Conservation (phyloP, 2,797 vertebrate genomes). For the Crenuchus spilurus region DNA sequence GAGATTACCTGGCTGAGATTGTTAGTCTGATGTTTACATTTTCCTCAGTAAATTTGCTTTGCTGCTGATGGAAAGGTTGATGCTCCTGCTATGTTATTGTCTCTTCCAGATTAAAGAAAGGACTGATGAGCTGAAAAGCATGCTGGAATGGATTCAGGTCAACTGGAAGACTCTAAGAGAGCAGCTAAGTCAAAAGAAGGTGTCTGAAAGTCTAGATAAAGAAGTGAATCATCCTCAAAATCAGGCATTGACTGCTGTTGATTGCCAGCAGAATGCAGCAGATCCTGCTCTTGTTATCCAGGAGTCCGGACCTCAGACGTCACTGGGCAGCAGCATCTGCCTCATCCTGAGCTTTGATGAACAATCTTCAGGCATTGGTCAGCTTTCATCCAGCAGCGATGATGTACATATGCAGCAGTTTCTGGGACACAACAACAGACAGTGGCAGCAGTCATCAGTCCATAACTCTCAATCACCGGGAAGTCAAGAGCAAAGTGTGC, state of each 20-base stretch:
- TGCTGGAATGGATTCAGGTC: constrained; percentile 79
- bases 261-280: background rate
- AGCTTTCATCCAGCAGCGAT: constrained; percentile 24
- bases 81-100: constrained; percentile 8
- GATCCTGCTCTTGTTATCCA: constrained; percentile 17
- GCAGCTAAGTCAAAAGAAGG: constrained; percentile 56
- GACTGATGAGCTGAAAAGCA: constrained; percentile 77
- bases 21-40: constrained; percentile 60
- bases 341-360: constrained; percentile 75
- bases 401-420: background rate
- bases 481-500: background rate
- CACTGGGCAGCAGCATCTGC: constrained; percentile 69
- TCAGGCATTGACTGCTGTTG: background rate
- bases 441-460: background rate
- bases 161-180: constrained; percentile 72
- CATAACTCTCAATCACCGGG: background rate
- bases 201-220: background rate
- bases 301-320: constrained; percentile 22
- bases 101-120: constrained; percentile 75
- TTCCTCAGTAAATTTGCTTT: constrained; percentile 7
- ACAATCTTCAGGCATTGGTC: constrained; percentile 59
- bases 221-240: constrained; percentile 13
- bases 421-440: background rate
- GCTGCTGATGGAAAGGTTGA: constrained; percentile 1
- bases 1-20: constrained; percentile 68